Percentiles rank a stretch among this genome's conserved stretches.
Conservation (phyloP, 2,113 vertebrate species). For the Brachyhypopomus gauderio region DNA sequence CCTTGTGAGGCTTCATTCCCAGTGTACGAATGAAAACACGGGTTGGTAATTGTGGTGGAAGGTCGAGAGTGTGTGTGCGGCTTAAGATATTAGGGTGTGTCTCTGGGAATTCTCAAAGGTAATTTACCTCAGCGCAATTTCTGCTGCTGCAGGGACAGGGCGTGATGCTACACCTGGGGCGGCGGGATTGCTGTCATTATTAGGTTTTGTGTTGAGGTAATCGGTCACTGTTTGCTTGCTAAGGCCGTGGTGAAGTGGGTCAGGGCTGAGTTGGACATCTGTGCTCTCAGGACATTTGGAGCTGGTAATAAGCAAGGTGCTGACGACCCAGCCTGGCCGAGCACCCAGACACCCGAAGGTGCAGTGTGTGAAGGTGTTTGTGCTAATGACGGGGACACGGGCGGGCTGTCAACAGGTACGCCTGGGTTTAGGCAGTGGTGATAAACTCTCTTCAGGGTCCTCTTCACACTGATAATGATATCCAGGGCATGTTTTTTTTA, state of each 20-base stretch:
- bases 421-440: too few relatives aligned
- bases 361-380: too few relatives aligned
- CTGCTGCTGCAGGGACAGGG: neutral
- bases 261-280: neutral
- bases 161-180: too few relatives aligned
- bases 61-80: slow-evolving; percentile 31
- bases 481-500: slow-evolving; percentile 2
- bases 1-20: slow-evolving; percentile 40
- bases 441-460: neutral
- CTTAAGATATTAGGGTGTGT: neutral
- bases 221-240: neutral
- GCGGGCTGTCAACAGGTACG: too few relatives aligned
- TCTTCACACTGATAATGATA: neutral
- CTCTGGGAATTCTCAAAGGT: neutral
- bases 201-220: neutral
- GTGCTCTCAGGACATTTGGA: neutral
- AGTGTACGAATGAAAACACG: neutral
- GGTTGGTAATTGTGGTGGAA: slow-evolving; percentile 51
- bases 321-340: neutral
- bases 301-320: neutral
- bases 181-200: too few relatives aligned
- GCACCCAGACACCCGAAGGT: neutral
- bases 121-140: neutral
- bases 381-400: too few relatives aligned
- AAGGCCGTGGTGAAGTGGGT: neutral